phyloP scores from a whole-genome alignment of 2,888 invertebrate species.

The Eupithecia inturbata region DNA sequence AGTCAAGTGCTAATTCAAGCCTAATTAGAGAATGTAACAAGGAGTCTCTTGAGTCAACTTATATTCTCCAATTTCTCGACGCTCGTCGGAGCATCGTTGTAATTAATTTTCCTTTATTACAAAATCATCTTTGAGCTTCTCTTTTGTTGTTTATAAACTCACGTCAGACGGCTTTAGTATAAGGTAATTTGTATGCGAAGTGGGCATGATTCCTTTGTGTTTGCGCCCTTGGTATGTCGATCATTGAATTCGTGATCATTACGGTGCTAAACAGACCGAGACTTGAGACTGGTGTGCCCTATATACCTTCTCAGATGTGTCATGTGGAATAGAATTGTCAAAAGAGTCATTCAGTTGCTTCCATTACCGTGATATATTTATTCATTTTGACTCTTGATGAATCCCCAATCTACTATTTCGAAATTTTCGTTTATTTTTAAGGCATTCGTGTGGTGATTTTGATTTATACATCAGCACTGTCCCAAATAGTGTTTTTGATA shows the following conservation, averaged over 20 bases:
- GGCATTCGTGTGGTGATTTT: background rate
- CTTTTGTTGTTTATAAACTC: slow-evolving; percentile 25
- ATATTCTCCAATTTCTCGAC: slow-evolving; percentile 25
- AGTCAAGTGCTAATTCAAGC: slow-evolving; percentile 30
- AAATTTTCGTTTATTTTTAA: background rate
- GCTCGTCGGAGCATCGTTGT: slow-evolving; percentile 16
- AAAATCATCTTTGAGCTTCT: slow-evolving; percentile 27
- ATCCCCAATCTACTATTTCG: background rate
- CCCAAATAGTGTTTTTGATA: background rate
- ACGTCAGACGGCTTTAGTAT: slow-evolving; percentile 34
- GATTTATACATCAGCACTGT: background rate
- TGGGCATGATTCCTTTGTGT: slow-evolving; percentile 51
- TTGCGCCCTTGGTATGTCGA: slow-evolving; percentile 60
- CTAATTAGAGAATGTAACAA: slow-evolving; percentile 29
- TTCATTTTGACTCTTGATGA: background rate
- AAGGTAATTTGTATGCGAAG: slow-evolving; percentile 48
- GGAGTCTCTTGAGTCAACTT: slow-evolving; percentile 21
- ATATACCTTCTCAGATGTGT: slow-evolving; percentile 17
- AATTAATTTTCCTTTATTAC: slow-evolving; percentile 26
- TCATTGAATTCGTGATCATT: slow-evolving; percentile 50
- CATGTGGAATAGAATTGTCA: background rate
- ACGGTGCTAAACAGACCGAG: slow-evolving; percentile 58
- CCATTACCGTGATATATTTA: background rate
- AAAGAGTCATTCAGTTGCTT: background rate
- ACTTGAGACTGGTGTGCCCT: slow-evolving; percentile 40